Percentiles rank a stretch among this genome's conserved stretches.
Evolutionary conservation across 2,113 vertebrate genomes (phyloP).

Genomic region (Brienomyrus longianalis): DNA sequence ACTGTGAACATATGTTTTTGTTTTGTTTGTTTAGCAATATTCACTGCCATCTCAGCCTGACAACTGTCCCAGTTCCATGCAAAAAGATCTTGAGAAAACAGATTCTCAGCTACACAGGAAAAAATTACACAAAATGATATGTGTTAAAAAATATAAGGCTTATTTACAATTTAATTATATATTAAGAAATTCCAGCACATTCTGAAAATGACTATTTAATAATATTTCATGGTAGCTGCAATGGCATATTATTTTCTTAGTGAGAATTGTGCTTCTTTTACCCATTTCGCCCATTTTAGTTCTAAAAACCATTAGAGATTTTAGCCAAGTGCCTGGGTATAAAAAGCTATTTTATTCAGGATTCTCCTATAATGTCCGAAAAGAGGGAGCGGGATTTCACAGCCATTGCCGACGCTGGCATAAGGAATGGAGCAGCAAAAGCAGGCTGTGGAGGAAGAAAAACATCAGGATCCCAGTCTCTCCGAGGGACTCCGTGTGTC

Average conservation of each 20-base stretch:
- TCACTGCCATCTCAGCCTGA: not conserved
- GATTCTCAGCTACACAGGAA: not conserved
- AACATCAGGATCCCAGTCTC: constrained; percentile 26
- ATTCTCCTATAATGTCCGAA: not conserved
- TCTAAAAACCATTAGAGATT: not conserved
- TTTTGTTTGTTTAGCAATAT: not conserved
- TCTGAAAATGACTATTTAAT: not conserved
- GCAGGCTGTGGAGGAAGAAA: not conserved
- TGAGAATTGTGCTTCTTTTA: not conserved
- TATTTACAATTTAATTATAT: not conserved
- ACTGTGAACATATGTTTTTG: not conserved
- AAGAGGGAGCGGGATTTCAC: not conserved
- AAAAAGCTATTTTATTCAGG: not conserved
- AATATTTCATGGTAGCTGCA: not conserved
- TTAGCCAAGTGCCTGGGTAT: not conserved
- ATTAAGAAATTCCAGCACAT: not conserved
- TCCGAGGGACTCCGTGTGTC: constrained; percentile 37
- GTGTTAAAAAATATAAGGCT: not conserved
- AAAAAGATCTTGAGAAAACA: not conserved
- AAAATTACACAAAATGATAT: not conserved
- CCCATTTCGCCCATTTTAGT: not conserved
- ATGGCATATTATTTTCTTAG: not conserved
- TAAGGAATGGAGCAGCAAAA: not conserved
- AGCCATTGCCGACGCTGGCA: not conserved
- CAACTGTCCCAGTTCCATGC: not conserved